Base-by-base conservation (phyloP, 2,888 invertebrate genomes). In the Hydropsyche betteni region DNA sequence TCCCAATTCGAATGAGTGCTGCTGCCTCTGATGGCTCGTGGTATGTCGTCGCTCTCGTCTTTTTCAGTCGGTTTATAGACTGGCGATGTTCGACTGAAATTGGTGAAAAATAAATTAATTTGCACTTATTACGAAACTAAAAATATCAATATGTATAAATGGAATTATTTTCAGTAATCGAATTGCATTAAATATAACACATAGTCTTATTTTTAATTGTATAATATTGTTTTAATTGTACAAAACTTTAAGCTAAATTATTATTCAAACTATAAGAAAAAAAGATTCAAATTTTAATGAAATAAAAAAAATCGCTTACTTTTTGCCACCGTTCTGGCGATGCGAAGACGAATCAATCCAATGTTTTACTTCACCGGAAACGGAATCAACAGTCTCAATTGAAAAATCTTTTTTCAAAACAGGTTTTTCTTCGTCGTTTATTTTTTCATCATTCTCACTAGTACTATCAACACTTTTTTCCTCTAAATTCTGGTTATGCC, bases 401-500 rank as follows among this genome's bases (percentile, higher is more conserved):
- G 55, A 8, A 38, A 52, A 75, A 34, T 75, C 72, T n/a, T 72
- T 55, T 6, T 24, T n/a, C 33, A 33, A 33, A 8, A 16, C 8
- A 12, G n/a, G 7, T 51, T 53, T 44, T 44, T 14, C 61, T 14
- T 7, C 61, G n/a, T 50, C 68, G 33, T 34, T 10, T 12, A 58
- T 58, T 61, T 52, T 50, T n/a, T 51, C 51, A 38, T 44, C 4
- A 0, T 8, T 38, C 38, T 16, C 10, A 12, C 34, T 69, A n/a
- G 69, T 53, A n/a, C 50, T 38, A 12, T 61, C 74, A 6, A 12
- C 24, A 10, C 36, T 10, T 24, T 68, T 69, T 10, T 68, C 64
- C 34, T 77, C 79, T 24, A 77, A 64, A 52, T 78, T 71, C 53
- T 79, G 71, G 68, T 80, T 80, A 36, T 79, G 75, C 14, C 75